Conservation (phyloP, 1,140 invertebrate genomes). For the Megalopta genalis region DNA sequence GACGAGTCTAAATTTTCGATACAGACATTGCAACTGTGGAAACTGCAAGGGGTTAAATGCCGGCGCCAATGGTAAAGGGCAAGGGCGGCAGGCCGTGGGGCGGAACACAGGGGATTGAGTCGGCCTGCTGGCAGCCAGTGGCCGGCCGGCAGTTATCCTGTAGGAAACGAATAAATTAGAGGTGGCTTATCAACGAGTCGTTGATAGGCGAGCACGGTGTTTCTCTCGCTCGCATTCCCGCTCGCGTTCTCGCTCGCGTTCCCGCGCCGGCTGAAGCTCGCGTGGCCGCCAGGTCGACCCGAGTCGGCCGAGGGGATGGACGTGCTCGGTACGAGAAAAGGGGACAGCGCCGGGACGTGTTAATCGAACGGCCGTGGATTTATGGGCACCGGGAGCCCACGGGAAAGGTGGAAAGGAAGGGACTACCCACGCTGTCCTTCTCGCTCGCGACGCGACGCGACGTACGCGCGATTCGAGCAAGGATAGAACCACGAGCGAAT, state of each 20-base stretch:
- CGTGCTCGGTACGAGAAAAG: not conserved
- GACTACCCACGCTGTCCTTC: constrained; percentile 43
- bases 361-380: constrained; percentile 54
- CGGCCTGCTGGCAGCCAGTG: not conserved
- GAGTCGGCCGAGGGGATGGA: constrained; percentile 4
- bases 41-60: not conserved
- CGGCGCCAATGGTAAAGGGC: constrained; percentile 27
- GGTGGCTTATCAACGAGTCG: constrained; percentile 47
- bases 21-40: no score
- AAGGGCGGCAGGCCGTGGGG: not conserved
- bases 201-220: constrained; percentile 25
- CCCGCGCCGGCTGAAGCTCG: no score
- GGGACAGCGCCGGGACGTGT: constrained; percentile 46
- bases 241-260: no score
- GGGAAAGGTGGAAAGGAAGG: constrained; percentile 30
- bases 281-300: constrained; percentile 9
- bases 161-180: constrained; percentile 59
- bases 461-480: not conserved
- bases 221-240: no score
- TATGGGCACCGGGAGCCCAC: constrained; percentile 20
- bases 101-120: not conserved
- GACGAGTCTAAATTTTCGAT: no score
- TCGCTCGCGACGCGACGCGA: not conserved
- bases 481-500: constrained; percentile 4
- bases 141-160: constrained; percentile 42